phyloP scores from a whole-genome alignment of 2,888 invertebrate genomes.

The Anthrax anthrax region DNA sequence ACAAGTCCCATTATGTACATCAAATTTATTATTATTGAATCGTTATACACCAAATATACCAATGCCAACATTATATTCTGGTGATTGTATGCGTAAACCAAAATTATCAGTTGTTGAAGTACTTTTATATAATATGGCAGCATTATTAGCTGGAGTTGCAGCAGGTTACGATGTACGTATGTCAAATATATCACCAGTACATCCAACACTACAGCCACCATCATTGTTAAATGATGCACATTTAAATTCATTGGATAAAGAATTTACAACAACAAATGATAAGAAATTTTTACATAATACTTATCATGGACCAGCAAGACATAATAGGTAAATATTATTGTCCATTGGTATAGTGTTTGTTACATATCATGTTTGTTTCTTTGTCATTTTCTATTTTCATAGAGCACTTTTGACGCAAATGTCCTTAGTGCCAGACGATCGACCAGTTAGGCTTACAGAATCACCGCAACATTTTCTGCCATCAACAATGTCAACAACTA shows the following conservation, averaged over 20 bases:
- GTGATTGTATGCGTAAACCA: slow-evolving; percentile 41
- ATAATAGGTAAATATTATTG: slow-evolving; percentile 40
- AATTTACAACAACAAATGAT: slow-evolving; percentile 17
- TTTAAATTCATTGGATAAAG: slow-evolving; percentile 18
- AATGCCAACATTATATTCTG: slow-evolving; percentile 68
- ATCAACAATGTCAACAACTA: slow-evolving; percentile 40
- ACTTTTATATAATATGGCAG: slow-evolving; percentile 75
- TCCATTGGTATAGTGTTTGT: background rate
- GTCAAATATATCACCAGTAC: slow-evolving; percentile 71
- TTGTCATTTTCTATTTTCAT: background rate
- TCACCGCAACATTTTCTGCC: slow-evolving; percentile 53
- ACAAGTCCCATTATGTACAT: slow-evolving; percentile 29
- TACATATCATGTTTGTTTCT: background rate
- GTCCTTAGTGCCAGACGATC: slow-evolving; percentile 27
- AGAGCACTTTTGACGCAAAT: slow-evolving; percentile 23
- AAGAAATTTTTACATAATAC: slow-evolving; percentile 55
- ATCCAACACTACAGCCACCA: slow-evolving; percentile 63
- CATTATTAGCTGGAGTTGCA: slow-evolving; percentile 78
- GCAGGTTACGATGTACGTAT: slow-evolving; percentile 85
- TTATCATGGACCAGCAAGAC: slow-evolving; percentile 74
- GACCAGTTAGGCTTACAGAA: slow-evolving; percentile 56
- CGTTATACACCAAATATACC: slow-evolving; percentile 42
- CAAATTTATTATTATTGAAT: slow-evolving; percentile 31
- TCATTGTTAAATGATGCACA: slow-evolving; percentile 33
- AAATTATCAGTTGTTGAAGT: slow-evolving; percentile 35